phyloP scores from a whole-genome alignment of 2,888 invertebrate genomes.

The Cantharis nigra region DNA sequence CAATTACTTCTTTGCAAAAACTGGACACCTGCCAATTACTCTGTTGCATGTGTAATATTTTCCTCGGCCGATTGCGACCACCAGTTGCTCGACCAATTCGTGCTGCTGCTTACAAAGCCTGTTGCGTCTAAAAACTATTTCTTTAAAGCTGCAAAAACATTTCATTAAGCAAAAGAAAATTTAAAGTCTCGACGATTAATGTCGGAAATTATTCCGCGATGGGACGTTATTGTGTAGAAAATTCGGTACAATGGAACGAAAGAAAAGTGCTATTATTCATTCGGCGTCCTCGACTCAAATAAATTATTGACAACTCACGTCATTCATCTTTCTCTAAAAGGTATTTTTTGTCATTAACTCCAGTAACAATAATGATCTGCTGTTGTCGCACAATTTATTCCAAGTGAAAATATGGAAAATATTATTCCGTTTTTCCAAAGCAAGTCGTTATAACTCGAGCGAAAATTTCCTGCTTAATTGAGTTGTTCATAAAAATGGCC shows the following conservation, averaged over 20 bases:
- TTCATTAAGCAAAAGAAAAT: constrained; percentile 36
- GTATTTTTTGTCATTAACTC: constrained; percentile 28
- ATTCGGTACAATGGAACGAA: constrained; percentile 34
- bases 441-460: constrained; percentile 11
- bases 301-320: constrained; percentile 27
- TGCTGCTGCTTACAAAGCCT: constrained; percentile 34
- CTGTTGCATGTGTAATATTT: constrained; percentile 55
- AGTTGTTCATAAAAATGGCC: background rate
- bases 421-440: constrained; percentile 8
- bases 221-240: constrained; percentile 38
- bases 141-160: constrained; percentile 36
- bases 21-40: constrained; percentile 53
- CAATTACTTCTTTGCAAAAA: constrained; percentile 13
- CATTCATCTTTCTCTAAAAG: constrained; percentile 25
- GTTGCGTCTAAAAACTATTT: constrained; percentile 36
- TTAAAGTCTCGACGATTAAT: constrained; percentile 46
- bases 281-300: constrained; percentile 22
- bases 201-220: constrained; percentile 42
- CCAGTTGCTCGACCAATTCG: constrained; percentile 52
- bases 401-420: constrained; percentile 10
- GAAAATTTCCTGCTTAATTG: background rate
- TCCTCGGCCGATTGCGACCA: constrained; percentile 53
- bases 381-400: background rate
- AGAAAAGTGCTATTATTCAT: constrained; percentile 28
- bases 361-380: constrained; percentile 25